These are phyloP conservation scores for Didymodactylos carnosus DNA, from an alignment of 2,888 invertebrate species.

Conservation along the genomic window DNA sequence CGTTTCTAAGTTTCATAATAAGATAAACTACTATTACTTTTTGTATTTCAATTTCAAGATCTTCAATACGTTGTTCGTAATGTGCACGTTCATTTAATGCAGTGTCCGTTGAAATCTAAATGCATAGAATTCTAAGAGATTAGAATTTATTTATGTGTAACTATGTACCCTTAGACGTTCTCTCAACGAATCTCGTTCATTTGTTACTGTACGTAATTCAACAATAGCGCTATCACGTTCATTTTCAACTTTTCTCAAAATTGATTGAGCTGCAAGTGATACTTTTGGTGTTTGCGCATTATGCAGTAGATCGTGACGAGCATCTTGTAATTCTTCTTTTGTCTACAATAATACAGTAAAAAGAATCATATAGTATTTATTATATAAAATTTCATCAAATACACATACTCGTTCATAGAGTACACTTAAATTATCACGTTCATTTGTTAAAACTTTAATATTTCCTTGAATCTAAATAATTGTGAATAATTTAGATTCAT, in stretches of 20 bases:
- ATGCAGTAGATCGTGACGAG: slow-evolving; percentile 1
- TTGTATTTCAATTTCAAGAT: slow-evolving; percentile 14
- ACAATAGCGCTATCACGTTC: slow-evolving; percentile 24
- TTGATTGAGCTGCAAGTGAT: slow-evolving; percentile 32
- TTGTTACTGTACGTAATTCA: slow-evolving; percentile 27
- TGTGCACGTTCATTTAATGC: slow-evolving; percentile 25
- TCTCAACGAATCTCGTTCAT: slow-evolving; percentile 31
- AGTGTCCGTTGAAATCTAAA: not conserved
- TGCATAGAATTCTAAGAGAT: not conserved
- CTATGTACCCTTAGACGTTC: slow-evolving; percentile 31
- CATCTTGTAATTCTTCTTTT: not conserved
- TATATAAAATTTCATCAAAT: not conserved
- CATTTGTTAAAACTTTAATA: slow-evolving; percentile 31
- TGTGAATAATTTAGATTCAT: too few species aligned
- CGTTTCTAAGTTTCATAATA: not conserved
- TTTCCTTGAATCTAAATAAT: slow-evolving; percentile 30
- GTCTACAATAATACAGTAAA: not conserved
- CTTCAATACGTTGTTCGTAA: slow-evolving; percentile 30
- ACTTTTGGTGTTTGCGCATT: slow-evolving; percentile 23
- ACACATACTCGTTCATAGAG: slow-evolving; percentile 14
- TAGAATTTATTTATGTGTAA: slow-evolving; percentile 12
- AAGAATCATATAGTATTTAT: not conserved
- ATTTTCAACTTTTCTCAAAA: slow-evolving; percentile 32
- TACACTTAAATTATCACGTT: slow-evolving; percentile 26
- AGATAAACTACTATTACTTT: not conserved